Conservation (phyloP, 2,113 vertebrate genomes). For the Peromyscus polionotus region DNA sequence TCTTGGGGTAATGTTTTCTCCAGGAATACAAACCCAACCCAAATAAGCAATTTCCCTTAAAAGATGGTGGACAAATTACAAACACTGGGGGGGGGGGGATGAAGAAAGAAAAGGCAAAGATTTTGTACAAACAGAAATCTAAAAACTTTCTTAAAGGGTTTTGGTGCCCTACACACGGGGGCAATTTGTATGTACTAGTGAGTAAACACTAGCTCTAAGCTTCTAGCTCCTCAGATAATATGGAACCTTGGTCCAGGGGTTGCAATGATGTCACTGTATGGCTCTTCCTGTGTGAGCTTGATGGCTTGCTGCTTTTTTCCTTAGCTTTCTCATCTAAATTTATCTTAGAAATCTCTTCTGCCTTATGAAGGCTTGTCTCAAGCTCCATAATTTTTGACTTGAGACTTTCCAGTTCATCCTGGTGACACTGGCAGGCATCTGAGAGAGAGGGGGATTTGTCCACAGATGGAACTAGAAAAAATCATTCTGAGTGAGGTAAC, state of each 20-base stretch:
- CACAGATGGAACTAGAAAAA: too few relatives aligned
- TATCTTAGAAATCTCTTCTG: conserved; percentile 80
- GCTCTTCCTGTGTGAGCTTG: conserved; percentile 96
- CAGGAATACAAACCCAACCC: conserved; percentile 83
- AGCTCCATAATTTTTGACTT: conserved; percentile 81
- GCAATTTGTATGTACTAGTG: conserved; percentile 83
- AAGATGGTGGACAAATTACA: conserved; percentile 84
- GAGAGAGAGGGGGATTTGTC: background rate
- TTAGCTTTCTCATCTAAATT: conserved; percentile 81
- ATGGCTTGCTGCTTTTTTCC: conserved; percentile 99
- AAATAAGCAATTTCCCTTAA: conserved; percentile 86
- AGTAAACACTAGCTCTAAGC: conserved; percentile 81
- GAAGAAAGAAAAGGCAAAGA: conserved; percentile 80
- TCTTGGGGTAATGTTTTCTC: conserved; percentile 80
- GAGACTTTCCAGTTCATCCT: conserved; percentile 78
- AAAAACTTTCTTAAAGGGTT: conserved; percentile 83
- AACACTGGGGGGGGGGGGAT: conserved; percentile 72
- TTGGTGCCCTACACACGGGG: conserved; percentile 86
- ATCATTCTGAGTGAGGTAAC: too few relatives aligned
- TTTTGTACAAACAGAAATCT: conserved; percentile 90
- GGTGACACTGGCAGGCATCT: conserved; percentile 52
- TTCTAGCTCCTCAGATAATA: conserved; percentile 91
- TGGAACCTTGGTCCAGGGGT: conserved; percentile 97
- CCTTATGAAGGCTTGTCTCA: conserved; percentile 76
- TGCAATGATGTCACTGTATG: conserved; percentile 98